Percentiles rank a stretch among this genome's conserved stretches.
Conservation (phyloP, 2,797 vertebrate species). For the Falco peregrinus region DNA sequence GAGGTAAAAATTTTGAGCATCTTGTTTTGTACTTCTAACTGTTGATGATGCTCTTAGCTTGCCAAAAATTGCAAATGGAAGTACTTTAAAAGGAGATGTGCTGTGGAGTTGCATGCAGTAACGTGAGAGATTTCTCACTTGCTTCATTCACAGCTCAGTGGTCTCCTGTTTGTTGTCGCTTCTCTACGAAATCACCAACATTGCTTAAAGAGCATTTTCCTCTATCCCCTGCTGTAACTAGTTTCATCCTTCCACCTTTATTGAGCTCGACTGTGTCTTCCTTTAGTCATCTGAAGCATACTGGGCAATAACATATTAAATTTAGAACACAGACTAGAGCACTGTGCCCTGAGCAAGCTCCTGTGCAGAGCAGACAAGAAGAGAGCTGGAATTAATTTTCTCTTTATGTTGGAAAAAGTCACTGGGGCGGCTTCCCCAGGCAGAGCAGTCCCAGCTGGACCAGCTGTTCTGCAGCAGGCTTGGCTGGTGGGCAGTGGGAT, state of each 20-base stretch:
- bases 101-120: not conserved
- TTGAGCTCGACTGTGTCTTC: not conserved
- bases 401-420: not conserved
- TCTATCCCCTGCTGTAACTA: not conserved
- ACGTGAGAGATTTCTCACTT: not conserved
- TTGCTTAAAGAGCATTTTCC: not conserved
- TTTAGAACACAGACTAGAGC: not conserved
- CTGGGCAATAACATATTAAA: rapidly evolving
- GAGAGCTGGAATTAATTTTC: not conserved
- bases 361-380: not conserved
- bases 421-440: rapidly evolving
- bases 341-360: rapidly evolving
- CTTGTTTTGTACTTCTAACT: not conserved
- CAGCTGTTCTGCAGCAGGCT: rapidly evolving
- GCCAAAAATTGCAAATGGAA: not conserved
- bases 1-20: not conserved
- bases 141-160: rapidly evolving
- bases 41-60: not conserved
- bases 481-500: not conserved
- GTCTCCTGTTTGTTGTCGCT: not conserved
- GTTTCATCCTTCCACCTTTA: not conserved
- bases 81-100: not conserved
- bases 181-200: not conserved
- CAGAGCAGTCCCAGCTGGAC: not conserved
- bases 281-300: not conserved